Evolutionary conservation across 2,888 invertebrate genomes (phyloP), one percentile per base, ranked within the genome.

Genomic region (Suillia variegata): DNA sequence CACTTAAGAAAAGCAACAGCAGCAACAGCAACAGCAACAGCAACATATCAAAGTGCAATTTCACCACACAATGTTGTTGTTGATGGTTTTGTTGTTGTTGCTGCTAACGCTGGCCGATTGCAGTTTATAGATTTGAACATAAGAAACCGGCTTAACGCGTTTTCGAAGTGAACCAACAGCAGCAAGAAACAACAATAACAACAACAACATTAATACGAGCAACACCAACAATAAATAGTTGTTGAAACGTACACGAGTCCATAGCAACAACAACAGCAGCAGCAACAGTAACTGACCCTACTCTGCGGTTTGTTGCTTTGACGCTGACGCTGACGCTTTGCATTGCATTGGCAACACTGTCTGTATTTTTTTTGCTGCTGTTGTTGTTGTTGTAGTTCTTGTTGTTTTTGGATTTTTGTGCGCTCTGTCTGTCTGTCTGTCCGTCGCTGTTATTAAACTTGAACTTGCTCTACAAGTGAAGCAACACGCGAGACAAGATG

Each of bases 181-280:
- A 26, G 26, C 26, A 26, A 26, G 26, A 4, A 10, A n/a, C 38
- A 38, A n/a, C 38, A 38, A 13, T 38, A 38, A 10, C 38, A 38
- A 38, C 38, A 38, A 38, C 38, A 38, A 38, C 38, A 38, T 13
- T n/a, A 38, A 10, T n/a, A 38, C 6, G 4, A 38, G n/a, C 38
- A 38, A n/a, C 10, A 38, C 10, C n/a, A 38, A 38, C 15, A 38
- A 38, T n/a, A 10, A 12, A 12, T 31, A 12, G 12, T 38, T n/a
- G 38, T 38, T 13, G 38, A n/a, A 31, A 31, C 31, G 12, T 31
- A 31, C 31, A n/a, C n/a, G n/a, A n/a, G n/a, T n/a, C 38, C 6
- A 38, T n/a, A 38, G 38, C 38, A 38, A n/a, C 38, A 38, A 38
- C 38, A 38, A 38, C 38, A 38, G n/a, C 38, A 38, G n/a, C 38